These are phyloP conservation scores for Anniella stebbinsi DNA, from an alignment of 2,797 vertebrate species.

Conservation along the genomic window DNA sequence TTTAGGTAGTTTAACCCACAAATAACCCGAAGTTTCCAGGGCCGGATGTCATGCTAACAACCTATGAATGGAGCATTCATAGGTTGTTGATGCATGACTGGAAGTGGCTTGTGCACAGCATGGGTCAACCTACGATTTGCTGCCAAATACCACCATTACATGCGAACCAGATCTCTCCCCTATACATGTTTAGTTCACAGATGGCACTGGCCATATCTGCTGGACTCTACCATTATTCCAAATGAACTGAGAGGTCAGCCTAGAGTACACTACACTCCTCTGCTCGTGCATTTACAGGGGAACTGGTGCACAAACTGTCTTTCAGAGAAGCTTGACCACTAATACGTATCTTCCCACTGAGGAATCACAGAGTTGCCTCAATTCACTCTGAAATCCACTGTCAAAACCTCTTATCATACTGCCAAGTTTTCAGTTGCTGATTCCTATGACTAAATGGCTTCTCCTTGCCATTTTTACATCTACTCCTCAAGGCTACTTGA, in stretches of 20 bases:
- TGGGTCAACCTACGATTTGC: too few relatives aligned
- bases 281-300: not conserved
- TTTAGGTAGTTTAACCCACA: too few relatives aligned
- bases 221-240: not conserved
- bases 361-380: not conserved
- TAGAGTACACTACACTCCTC: not conserved
- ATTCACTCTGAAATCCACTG: not conserved
- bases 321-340: not conserved
- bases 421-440: not conserved
- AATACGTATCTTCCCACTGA: not conserved
- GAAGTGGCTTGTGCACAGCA: too few relatives aligned
- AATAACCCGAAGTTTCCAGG: too few relatives aligned
- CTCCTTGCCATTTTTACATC: not conserved
- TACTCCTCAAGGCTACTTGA: too few relatives aligned
- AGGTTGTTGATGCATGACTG: too few relatives aligned
- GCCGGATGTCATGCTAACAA: too few relatives aligned
- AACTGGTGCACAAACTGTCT: not conserved
- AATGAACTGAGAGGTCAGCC: not conserved
- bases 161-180: not conserved
- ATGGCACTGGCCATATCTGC: too few relatives aligned
- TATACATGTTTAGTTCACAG: not conserved
- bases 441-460: not conserved
- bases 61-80: too few relatives aligned
- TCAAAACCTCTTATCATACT: not conserved
- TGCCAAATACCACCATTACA: too few relatives aligned